These are phyloP conservation scores for Idaea aversata DNA, from an alignment of 2,888 invertebrate species.

Conservation along the genomic window DNA sequence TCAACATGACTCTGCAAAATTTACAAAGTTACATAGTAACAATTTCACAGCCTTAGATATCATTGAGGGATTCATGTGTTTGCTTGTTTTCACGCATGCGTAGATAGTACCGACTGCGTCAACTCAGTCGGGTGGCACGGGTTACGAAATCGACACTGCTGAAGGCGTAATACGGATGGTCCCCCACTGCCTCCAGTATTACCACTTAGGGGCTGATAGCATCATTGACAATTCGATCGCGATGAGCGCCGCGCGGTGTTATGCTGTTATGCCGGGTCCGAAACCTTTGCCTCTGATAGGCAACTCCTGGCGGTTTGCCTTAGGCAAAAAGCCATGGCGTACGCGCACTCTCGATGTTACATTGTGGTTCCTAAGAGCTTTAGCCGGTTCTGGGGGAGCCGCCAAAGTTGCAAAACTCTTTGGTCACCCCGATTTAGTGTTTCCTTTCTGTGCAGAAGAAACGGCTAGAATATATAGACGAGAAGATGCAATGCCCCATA, in stretches of 20 bases:
- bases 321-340: conserved; percentile 67
- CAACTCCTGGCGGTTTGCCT: conserved; percentile 90
- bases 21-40: conserved; percentile 5
- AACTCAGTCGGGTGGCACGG: conserved; percentile 47
- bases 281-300: conserved; percentile 86
- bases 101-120: conserved; percentile 36
- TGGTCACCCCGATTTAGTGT: conserved; percentile 88
- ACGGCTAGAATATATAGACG: conserved; percentile 85
- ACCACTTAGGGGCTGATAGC: conserved; percentile 53
- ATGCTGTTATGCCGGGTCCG: conserved; percentile 87
- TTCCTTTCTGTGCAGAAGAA: conserved; percentile 86
- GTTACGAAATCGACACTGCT: conserved; percentile 57
- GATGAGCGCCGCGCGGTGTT: conserved; percentile 74
- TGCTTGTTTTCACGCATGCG: conserved; percentile 39
- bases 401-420: conserved; percentile 84
- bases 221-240: conserved; percentile 55
- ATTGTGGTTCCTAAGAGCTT: conserved; percentile 70
- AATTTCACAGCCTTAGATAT: conserved; percentile 1
- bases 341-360: conserved; percentile 79
- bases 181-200: conserved; percentile 57
- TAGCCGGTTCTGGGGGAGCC: conserved; percentile 75
- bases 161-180: conserved; percentile 60
- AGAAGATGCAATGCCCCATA: conserved; percentile 85
- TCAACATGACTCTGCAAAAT: neutral
- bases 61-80: conserved; percentile 27